Base-by-base conservation (phyloP, 2,888 invertebrate genomes). In the Spisula solida region DNA sequence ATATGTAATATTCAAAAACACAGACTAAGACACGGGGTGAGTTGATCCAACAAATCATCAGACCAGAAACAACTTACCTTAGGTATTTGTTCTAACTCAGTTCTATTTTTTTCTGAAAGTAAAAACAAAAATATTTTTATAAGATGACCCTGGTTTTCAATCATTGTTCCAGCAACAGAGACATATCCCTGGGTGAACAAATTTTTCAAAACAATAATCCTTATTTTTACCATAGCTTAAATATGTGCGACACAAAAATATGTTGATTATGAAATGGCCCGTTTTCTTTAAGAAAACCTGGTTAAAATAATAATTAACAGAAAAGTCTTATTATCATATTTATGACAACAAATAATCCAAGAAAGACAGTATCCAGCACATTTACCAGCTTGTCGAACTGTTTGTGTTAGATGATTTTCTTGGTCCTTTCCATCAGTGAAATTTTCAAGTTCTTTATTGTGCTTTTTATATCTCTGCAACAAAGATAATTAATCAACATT, bases 11-110 rank as follows among this genome's bases (percentile, higher is more conserved):
- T n/a, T n/a, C n/a, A n/a, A n/a, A n/a, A n/a, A n/a, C n/a, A n/a
- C n/a, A n/a, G n/a, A n/a, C n/a, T n/a, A 2, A 66, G 60, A 66
- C n/a, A 66, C 20, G 25, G 60, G 20, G 10, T 25, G 10, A n/a
- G 10, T 10, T 0, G n/a, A n/a, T 8, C 25, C 25, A n/a, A 66
- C n/a, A 25, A n/a, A n/a, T n/a, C n/a, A 12, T 10, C n/a, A 10
- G 60, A 66, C 25, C 14, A 25, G 31, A 75, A 75, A 70, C 25
- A 31, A 78, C 90, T 91, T 93, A 96, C 96, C 94, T 97, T 98
- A 89, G 99, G 99, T 95, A 99, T 98, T 90, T 97, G 98, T 95
- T 97, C 97, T 18, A 98, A 96, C 96, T 97, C 97, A 96, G 96
- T 95, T 89, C 96, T 95, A 88, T 94, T 95, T 85, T 94, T 95